A percentile compares a stretch with the other conserved stretches of the same genome.
phyloP scores from a whole-genome alignment of 2,888 invertebrate genomes.

The Dasysyrphus tricinctus region DNA sequence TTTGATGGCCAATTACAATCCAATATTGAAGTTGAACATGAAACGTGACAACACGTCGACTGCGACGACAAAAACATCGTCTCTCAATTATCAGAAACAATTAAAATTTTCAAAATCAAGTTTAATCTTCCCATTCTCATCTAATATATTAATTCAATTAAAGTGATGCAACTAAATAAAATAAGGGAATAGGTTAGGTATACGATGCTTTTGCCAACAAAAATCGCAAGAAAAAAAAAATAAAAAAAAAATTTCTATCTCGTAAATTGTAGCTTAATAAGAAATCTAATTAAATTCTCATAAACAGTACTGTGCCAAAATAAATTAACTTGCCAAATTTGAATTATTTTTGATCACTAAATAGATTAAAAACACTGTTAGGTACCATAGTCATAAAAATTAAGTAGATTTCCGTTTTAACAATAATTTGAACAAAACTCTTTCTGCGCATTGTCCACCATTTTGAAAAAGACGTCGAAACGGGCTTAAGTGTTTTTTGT shows the following conservation, averaged over 20 bases:
- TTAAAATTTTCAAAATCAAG: constrained; percentile 76
- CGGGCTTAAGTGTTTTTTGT: no score
- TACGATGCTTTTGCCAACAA: constrained; percentile 53
- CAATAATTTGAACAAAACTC: no score
- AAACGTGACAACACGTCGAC: constrained; percentile 49
- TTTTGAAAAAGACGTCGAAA: no score
- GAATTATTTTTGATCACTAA: no score
- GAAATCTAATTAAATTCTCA: constrained; percentile 71
- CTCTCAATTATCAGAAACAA: constrained; percentile 72
- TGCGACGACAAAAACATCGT: constrained; percentile 33
- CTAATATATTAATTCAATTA: constrained; percentile 68
- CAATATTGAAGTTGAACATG: constrained; percentile 36
- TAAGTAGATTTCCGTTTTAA: no score
- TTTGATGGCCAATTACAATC: constrained; percentile 57
- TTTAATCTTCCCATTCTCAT: constrained; percentile 63
- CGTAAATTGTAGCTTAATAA: constrained; percentile 75
- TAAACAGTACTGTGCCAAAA: constrained; percentile 5
- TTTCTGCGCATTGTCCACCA: no score
- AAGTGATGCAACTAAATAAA: constrained; percentile 44
- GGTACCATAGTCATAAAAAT: no score
- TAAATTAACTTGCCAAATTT: no score
- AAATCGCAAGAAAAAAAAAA: constrained; percentile 1
- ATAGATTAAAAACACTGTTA: no score
- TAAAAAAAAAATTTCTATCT: constrained; percentile 36
- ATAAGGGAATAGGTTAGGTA: no score